A percentile compares a stretch with the other conserved stretches of the same genome.
These are phyloP conservation scores for Periplaneta americana DNA, from an alignment of 1,140 invertebrate genomes.

Conservation along the genomic window DNA sequence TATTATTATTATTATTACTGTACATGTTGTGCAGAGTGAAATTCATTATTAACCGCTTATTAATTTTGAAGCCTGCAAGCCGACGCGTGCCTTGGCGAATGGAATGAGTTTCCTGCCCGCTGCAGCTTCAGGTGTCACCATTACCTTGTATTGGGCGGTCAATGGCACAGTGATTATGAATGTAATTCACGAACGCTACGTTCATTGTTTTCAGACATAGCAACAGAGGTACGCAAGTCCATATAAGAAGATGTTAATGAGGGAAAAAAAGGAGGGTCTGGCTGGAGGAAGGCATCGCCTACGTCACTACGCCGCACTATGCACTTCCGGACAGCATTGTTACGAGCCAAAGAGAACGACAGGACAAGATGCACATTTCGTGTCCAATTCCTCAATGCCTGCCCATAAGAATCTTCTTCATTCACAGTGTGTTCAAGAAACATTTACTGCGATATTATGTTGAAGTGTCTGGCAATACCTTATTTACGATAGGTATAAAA, in stretches of 20 bases:
- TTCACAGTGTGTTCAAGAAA: background rate
- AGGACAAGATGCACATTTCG: background rate
- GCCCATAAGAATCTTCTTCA: background rate
- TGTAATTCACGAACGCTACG: background rate
- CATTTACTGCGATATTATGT: too few relatives aligned
- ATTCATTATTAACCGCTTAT: too few relatives aligned
- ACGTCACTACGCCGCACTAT: background rate
- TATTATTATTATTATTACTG: too few relatives aligned
- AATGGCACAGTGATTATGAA: background rate
- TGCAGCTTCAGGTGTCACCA: too few relatives aligned
- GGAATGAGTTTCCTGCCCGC: too few relatives aligned
- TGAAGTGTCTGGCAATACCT: too few relatives aligned
- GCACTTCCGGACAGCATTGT: background rate
- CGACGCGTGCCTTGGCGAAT: too few relatives aligned
- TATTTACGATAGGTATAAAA: too few relatives aligned
- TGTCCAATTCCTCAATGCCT: background rate
- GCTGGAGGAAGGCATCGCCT: background rate
- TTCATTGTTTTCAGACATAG: background rate
- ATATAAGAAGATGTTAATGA: background rate
- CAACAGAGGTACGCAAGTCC: background rate
- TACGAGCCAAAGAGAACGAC: background rate
- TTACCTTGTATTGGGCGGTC: too few relatives aligned
- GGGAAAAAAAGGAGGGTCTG: background rate
- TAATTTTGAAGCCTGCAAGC: too few relatives aligned
- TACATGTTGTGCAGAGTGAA: too few relatives aligned